Percentiles rank a stretch among this genome's conserved stretches.
phyloP scores from a whole-genome alignment of 2,888 invertebrate genomes.

The Piscicola geometra region DNA sequence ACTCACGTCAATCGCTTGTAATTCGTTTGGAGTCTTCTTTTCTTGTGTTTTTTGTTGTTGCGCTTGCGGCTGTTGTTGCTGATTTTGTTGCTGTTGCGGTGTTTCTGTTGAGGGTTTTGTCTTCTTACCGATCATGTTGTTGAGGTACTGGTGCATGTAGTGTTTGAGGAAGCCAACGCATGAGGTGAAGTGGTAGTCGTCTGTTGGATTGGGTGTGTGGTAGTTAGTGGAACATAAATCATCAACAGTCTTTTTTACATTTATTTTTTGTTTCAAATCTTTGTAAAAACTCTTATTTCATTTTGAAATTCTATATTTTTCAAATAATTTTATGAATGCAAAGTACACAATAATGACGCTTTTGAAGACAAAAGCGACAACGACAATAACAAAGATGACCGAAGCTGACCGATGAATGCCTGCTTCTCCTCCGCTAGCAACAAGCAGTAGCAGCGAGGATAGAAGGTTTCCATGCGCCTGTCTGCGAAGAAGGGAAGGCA shows the following conservation, averaged over 20 bases:
- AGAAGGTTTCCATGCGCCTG: slow-evolving; percentile 68
- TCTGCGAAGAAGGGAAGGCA: slow-evolving; percentile 46
- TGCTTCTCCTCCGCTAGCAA: slow-evolving; percentile 45
- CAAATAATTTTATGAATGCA: no score
- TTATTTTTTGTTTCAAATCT: neutral
- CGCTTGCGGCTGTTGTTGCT: neutral
- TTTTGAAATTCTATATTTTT: no score
- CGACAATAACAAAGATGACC: neutral
- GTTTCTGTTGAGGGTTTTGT: neutral
- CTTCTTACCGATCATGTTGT: neutral
- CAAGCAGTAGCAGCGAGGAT: slow-evolving; percentile 78
- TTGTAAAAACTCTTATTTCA: no score
- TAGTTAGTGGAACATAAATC: neutral
- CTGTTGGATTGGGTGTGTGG: slow-evolving; percentile 56
- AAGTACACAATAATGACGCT: no score
- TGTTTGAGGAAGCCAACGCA: slow-evolving; percentile 78
- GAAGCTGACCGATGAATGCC: slow-evolving; percentile 45
- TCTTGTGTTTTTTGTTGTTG: neutral
- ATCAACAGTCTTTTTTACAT: neutral
- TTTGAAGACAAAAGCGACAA: no score
- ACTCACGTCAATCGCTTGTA: slow-evolving; percentile 35
- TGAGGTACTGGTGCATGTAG: slow-evolving; percentile 62
- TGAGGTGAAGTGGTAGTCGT: slow-evolving; percentile 65
- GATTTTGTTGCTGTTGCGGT: neutral
- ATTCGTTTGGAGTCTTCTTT: neutral